A percentile compares a stretch with the other conserved stretches of the same genome.
phyloP scores from a whole-genome alignment of 2,797 vertebrate genomes.

The Urosaurus nigricauda region DNA sequence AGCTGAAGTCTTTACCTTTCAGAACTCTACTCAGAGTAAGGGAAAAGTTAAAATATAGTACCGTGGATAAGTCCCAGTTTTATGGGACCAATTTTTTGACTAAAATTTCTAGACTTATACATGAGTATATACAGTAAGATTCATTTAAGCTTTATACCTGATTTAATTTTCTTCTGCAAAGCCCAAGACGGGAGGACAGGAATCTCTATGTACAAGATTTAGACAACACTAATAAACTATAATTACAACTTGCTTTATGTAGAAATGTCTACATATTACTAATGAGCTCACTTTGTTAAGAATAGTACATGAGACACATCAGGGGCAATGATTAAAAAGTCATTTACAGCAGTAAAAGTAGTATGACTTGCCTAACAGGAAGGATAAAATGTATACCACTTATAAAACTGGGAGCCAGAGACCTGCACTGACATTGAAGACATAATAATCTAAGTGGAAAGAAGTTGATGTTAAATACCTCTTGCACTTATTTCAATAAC shows the following conservation, averaged over 20 bases:
- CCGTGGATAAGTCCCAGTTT: too few species aligned
- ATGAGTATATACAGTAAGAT: too few species aligned
- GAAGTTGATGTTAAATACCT: neutral
- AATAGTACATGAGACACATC: neutral
- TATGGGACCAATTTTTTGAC: too few species aligned
- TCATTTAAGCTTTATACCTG: neutral
- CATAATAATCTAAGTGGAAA: slow-evolving; percentile 2
- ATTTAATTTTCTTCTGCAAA: neutral
- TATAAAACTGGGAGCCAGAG: neutral
- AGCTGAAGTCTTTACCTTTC: too few species aligned
- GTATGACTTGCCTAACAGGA: neutral
- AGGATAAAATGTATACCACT: neutral
- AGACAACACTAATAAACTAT: neutral
- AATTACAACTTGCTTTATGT: neutral
- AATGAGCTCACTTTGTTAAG: too few species aligned
- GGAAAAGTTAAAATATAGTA: too few species aligned
- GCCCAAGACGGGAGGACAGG: neutral
- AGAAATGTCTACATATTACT: neutral
- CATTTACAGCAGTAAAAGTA: too few species aligned
- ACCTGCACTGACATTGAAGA: slow-evolving; percentile 14
- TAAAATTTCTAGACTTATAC: too few species aligned
- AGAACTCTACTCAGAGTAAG: too few species aligned
- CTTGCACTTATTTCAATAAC: neutral
- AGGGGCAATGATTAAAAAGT: neutral
- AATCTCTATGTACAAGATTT: neutral